Evolutionary conservation across 2,113 vertebrate species (phyloP).

Genomic region (Ochotona princeps): DNA sequence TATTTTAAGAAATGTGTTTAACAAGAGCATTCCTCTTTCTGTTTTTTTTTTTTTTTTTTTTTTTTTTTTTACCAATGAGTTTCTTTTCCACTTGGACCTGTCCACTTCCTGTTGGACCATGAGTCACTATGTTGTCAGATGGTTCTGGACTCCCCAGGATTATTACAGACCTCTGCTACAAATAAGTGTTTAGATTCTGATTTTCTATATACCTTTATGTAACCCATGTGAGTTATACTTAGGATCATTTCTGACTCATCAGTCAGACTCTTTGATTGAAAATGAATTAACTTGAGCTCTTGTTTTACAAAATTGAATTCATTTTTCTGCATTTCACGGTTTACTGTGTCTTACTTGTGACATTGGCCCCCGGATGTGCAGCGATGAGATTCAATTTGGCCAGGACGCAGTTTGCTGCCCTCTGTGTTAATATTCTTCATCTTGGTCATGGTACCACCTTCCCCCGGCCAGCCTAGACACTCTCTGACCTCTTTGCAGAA

Average conservation of each 20-base stretch:
- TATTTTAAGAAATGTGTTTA: constrained; percentile 15
- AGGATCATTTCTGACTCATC: constrained; percentile 50
- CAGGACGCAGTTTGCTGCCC: neutral
- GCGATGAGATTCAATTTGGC: neutral
- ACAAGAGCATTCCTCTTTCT: neutral
- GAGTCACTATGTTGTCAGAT: neutral
- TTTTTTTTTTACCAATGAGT: neutral
- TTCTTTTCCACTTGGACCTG: neutral
- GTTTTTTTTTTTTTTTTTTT: too few relatives aligned
- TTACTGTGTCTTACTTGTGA: constrained; percentile 12
- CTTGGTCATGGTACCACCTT: neutral
- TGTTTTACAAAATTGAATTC: neutral
- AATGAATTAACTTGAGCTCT: neutral
- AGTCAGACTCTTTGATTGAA: constrained; percentile 25
- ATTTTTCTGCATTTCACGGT: constrained; percentile 20
- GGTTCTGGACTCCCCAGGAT: neutral
- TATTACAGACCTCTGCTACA: neutral
- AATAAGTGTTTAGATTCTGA: neutral
- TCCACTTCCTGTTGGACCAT: neutral
- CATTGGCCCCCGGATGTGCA: neutral
- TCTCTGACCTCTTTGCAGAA: constrained; percentile 21
- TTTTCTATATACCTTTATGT: neutral
- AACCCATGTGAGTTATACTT: constrained; percentile 19
- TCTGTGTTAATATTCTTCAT: neutral
- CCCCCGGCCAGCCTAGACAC: neutral